phyloP scores from a whole-genome alignment of 1,140 invertebrate genomes.

The Leptinotarsa defecta region DNA sequence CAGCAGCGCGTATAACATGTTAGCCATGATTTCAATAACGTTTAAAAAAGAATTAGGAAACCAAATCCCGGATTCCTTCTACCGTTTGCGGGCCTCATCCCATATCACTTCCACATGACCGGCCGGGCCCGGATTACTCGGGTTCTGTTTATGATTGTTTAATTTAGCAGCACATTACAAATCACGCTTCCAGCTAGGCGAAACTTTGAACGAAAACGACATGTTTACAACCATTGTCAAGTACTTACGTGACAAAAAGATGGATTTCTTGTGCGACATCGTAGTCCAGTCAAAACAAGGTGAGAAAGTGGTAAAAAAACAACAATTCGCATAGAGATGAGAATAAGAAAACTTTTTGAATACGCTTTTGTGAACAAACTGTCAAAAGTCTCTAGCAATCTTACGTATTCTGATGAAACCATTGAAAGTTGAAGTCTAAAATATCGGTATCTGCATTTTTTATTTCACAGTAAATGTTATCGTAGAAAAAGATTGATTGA shows the following conservation, averaged over 20 bases:
- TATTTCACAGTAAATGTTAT: no score
- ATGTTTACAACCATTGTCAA: constrained; percentile 38
- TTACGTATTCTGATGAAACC: no score
- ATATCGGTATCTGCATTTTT: background rate
- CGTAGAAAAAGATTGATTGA: no score
- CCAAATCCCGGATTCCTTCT: constrained; percentile 20
- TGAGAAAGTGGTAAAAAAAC: background rate
- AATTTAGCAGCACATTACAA: constrained; percentile 33
- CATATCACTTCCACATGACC: constrained; percentile 28
- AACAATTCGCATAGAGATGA: no score
- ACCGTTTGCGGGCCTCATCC: constrained; percentile 15
- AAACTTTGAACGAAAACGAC: constrained; percentile 28
- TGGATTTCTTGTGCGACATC: constrained; percentile 31
- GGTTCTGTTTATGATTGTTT: constrained; percentile 39
- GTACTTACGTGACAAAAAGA: constrained; percentile 38
- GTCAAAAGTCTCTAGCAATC: no score
- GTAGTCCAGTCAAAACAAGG: background rate
- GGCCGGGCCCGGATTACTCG: constrained; percentile 28
- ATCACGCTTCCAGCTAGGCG: constrained; percentile 16
- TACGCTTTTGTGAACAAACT: no score
- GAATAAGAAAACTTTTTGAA: no score
- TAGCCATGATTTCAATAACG: constrained; percentile 23
- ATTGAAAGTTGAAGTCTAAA: background rate
- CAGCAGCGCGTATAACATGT: constrained; percentile 19
- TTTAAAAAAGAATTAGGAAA: constrained; percentile 29